Evolutionary conservation across 2,113 vertebrate genomes (phyloP).

Genomic region (Aegotheles bennettii): DNA sequence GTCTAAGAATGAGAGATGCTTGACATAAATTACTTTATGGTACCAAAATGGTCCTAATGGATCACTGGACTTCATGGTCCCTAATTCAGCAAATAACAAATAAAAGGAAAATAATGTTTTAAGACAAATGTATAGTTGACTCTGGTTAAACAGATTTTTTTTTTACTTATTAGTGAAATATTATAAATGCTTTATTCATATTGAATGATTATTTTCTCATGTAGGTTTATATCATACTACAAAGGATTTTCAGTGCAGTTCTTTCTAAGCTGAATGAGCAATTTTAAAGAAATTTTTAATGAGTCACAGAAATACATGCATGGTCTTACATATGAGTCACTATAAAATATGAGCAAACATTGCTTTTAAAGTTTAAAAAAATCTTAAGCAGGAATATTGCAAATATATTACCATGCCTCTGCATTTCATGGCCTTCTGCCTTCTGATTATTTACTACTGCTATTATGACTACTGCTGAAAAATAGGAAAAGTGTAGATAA

Average conservation of each 20-base stretch:
- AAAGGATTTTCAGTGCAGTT: not conserved
- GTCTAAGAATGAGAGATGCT: not conserved
- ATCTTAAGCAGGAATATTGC: not conserved
- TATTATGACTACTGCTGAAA: not conserved
- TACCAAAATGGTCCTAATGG: not conserved
- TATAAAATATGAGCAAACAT: not conserved
- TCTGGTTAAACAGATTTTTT: not conserved
- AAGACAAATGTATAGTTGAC: not conserved
- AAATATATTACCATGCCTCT: not conserved
- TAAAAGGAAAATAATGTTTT: not conserved
- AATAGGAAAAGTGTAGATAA: not conserved
- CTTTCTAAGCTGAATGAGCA: not conserved
- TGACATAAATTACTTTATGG: not conserved
- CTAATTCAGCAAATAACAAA: not conserved
- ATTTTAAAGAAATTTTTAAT: not conserved
- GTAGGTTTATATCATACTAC: not conserved
- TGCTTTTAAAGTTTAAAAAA: not conserved
- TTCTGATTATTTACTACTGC: not conserved
- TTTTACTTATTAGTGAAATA: not conserved
- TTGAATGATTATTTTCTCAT: not conserved
- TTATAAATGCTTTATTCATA: not conserved
- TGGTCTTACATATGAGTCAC: not conserved
- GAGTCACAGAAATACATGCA: not conserved
- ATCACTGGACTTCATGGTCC: not conserved
- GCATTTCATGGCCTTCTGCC: not conserved